Base-by-base conservation (phyloP, 1,140 invertebrate species). In the Achatina immaculata region DNA sequence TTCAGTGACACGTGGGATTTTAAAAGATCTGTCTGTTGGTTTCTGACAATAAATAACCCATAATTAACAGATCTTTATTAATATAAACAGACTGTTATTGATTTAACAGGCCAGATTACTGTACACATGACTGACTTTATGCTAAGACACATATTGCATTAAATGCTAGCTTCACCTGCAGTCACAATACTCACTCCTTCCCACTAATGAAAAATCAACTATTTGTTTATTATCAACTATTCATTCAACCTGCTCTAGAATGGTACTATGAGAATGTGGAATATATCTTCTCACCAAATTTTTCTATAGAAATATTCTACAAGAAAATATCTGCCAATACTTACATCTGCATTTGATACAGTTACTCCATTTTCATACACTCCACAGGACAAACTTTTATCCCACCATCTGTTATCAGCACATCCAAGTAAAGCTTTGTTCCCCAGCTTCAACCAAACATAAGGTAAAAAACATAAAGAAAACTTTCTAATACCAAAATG, bases 381-480 rank as follows among this genome's bases (percentile, higher is more conserved):
- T 0, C 93, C 87, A 19, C 92, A 82, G 31, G 86, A 88, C 34
- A 92, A 84, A 58, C 92, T 91, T 83, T 93, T 93, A 87, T 94
- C 94, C 48, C 91, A 92, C 93, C 93, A 94, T 24, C 92, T 90
- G 79, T 93, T 93, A 19, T 86, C 88, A 16, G 90, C 88, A 86
- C 93, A 91, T 0, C 93, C 93, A 78, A 87, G 81, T 24, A 91
- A 58, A 24, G 80, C 82, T 73, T 86, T 71, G 43, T 76, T 55
- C 51, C 83, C 80, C 19, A 89, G 45, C 88, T 90, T 69, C 42
- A 84, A 83, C 19, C 24, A 75, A 75, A n/a, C n/a, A n/a, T n/a
- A n/a, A n/a, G n/a, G n/a, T n/a, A n/a, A 48, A 74, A 36, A 19
- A 74, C 9, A 73, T 2, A 73, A 45, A 19, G 28, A 24, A 71